Base-by-base conservation (phyloP, 2,888 invertebrate genomes). In the Aporophyla nigra region DNA sequence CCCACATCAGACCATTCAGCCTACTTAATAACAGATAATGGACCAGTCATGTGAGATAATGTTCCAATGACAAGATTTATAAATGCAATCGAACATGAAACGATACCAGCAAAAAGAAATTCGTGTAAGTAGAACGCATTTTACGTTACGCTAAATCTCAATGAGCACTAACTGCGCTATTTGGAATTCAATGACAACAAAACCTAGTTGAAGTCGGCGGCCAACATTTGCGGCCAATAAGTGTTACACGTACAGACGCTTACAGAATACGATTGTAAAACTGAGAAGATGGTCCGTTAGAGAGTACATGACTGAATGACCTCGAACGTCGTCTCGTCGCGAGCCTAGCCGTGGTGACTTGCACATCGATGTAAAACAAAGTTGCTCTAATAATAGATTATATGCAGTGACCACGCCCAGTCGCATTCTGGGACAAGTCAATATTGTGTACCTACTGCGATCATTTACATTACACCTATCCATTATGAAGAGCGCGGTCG, bases 261-360 rank as follows among this genome's bases (percentile, higher is more conserved):
- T 90, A 88, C 86, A 87, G 92, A 93, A 93, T 94, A 93, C 91
- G 87, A 90, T 89, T 87, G 90, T 89, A 92, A 92, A 90, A 90
- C 90, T 91, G 88, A 93, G 93, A 92, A 93, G 93, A 93, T 90
- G 92, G 90, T 87, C 95, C 95, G 94, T 94, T 96, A 95, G 90
- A 91, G 89, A 92, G 88, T 90, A 90, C 90, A 90, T 87, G 88
- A 89, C 88, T 89, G 87, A 90, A 88, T 92, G 93, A 94, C 94
- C 94, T 93, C 94, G 86, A 90, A 90, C 87, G 85, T 84, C 81
- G 85, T 85, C 80, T 84, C 88, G 78, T 83, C 88, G 88, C 89
- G 85, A 90, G 88, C 88, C 89, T 88, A 88, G 88, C 88, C 86
- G 78, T 86, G 85, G 88, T 93, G 93, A 93, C 93, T 94, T 94